Evolutionary conservation across 1,140 invertebrate species (phyloP), one percentile per base, ranked within the genome.

Genomic region (Drosophila tropicalis): DNA sequence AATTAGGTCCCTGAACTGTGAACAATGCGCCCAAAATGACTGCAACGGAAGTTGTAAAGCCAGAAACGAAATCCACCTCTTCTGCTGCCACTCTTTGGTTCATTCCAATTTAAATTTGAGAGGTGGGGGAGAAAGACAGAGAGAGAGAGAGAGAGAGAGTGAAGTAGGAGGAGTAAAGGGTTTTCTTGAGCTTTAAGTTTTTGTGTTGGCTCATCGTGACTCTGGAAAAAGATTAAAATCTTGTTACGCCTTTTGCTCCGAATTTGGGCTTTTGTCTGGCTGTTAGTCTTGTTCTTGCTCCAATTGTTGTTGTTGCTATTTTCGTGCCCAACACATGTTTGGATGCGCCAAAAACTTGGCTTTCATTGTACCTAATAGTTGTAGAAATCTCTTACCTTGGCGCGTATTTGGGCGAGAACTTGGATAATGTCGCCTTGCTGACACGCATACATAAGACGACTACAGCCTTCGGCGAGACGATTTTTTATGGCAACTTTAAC

Each of bases 371-470:
- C 1, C 29, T 29, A 29, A 41, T 29, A 36, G 51, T 58, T 67
- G 36, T 51, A 39, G 51, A 5, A 32, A 32, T 74, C 34, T 36
- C 90, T 79, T 76, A 94, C 94, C 80, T 92, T 92, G 60, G 74
- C 77, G 61, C 91, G 79, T 62, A 94, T 81, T 44, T 94, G 78
- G 79, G 92, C 92, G 17, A 94, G 79, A 15, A 95, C 94, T 64
- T 93, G 92, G 5, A 92, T 87, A 86, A 94, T 92, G 87, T 95
- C 93, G 77, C 94, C 94, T 91, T 97, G 96, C 92, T 97, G 97
- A 90, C 97, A 97, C 77, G 97, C 97, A 92, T 97, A 96, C 97
- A 98, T 98, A 83, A 98, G 94, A 62, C 95, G 94, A 61, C 96
- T 96, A 85, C 94, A 94, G 76, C 94, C 94, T 74, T 94, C 93